Conservation (phyloP, 1,140 invertebrate genomes). For the Elymnias hypermnestra region DNA sequence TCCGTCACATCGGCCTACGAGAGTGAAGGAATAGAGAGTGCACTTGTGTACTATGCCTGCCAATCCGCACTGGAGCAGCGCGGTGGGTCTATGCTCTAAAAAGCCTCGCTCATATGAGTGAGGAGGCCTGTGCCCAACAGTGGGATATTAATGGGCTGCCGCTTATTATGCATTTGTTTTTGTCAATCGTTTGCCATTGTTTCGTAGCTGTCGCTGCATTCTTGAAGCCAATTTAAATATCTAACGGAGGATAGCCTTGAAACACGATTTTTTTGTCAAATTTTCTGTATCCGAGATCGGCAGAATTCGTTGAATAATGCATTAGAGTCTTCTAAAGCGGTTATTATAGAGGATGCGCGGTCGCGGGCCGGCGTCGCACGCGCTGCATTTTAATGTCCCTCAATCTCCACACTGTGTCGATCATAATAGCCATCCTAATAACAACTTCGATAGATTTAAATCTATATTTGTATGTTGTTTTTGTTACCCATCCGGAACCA, state of each 20-base stretch:
- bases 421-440: slow-evolving; percentile 47
- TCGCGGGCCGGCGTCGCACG: slow-evolving; percentile 50
- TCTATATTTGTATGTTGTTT: slow-evolving; percentile 44
- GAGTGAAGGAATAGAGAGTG: too few species aligned
- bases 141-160: too few species aligned
- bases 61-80: too few species aligned
- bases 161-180: too few species aligned
- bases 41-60: too few species aligned
- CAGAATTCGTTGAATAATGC: slow-evolving; percentile 62
- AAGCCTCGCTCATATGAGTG: too few species aligned
- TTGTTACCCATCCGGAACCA: slow-evolving; percentile 30
- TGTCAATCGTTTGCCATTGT: background rate
- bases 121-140: too few species aligned
- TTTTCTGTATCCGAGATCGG: slow-evolving; percentile 49
- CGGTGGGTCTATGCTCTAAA: too few species aligned
- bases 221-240: background rate
- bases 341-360: slow-evolving; percentile 57
- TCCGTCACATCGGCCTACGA: too few species aligned
- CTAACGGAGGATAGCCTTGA: background rate
- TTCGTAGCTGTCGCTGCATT: slow-evolving; percentile 6
- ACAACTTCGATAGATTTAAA: slow-evolving; percentile 42
- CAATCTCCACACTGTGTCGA: slow-evolving; percentile 49
- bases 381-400: slow-evolving; percentile 63
- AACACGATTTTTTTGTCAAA: slow-evolving; percentile 29
- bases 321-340: slow-evolving; percentile 45